Conservation (phyloP, 2,113 vertebrate species). For the Leptosomus discolor region DNA sequence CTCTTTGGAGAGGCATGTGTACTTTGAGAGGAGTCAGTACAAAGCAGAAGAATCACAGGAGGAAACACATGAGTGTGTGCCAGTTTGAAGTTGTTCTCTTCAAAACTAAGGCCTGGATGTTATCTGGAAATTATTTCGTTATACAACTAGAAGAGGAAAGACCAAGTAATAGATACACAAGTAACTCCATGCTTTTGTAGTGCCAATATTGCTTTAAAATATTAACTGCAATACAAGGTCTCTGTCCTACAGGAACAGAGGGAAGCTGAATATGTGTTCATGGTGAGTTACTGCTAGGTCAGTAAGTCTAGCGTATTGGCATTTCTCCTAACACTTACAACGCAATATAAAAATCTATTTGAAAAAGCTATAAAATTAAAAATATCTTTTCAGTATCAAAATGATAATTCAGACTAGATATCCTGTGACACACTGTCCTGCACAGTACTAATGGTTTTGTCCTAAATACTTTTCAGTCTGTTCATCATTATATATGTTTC, state of each 20-base stretch:
- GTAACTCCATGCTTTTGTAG: not conserved
- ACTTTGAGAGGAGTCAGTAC: not conserved
- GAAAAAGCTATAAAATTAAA: not conserved
- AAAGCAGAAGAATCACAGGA: not conserved
- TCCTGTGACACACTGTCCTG: not conserved
- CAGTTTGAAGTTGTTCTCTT: not conserved
- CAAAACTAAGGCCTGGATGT: not conserved
- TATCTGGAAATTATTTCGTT: not conserved
- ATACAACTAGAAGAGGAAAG: not conserved
- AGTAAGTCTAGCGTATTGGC: not conserved
- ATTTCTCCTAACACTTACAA: not conserved
- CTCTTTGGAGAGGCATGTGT: not conserved
- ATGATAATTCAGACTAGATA: not conserved
- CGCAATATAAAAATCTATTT: not conserved
- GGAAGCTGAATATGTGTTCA: not conserved
- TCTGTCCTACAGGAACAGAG: not conserved
- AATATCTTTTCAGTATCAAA: not conserved
- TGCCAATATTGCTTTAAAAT: not conserved
- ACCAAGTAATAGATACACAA: not conserved
- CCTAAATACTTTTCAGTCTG: not conserved
- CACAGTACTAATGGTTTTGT: not conserved
- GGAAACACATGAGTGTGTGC: accelerated
- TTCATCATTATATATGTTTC: not conserved
- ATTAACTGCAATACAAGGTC: not conserved
- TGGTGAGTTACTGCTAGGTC: not conserved